phyloP scores from a whole-genome alignment of 2,888 invertebrate species.

The Brenthis hecate region DNA sequence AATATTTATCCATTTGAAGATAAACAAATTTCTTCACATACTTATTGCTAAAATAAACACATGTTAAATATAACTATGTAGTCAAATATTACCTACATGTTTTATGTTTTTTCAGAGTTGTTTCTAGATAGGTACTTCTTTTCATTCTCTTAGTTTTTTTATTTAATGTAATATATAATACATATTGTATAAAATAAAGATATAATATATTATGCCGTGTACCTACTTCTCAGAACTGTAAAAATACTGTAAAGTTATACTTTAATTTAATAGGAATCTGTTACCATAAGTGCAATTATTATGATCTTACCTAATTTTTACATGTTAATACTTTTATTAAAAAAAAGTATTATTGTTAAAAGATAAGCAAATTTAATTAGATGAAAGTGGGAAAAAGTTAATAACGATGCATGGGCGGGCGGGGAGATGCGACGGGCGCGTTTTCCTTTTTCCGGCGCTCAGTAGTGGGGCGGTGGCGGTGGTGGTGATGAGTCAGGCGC shows the following conservation, averaged over 20 bases:
- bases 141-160: too few species aligned
- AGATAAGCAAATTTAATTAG: not conserved
- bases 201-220: too few species aligned
- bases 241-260: too few species aligned
- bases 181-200: too few species aligned
- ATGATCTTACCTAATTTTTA: too few species aligned
- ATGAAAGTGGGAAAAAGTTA: not conserved
- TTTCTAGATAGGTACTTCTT: too few species aligned
- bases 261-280: too few species aligned
- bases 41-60: conserved; percentile 49
- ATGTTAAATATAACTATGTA: conserved; percentile 21
- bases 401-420: conserved; percentile 23
- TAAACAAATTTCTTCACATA: conserved; percentile 47
- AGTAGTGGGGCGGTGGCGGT: conserved; percentile 1
- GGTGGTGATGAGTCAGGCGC: conserved; percentile 27
- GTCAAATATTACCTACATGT: not conserved
- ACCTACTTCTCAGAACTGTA: too few species aligned
- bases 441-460: conserved; percentile 4
- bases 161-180: too few species aligned
- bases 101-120: too few species aligned
- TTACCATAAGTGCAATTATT: too few species aligned
- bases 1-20: conserved; percentile 54
- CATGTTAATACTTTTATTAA: too few species aligned
- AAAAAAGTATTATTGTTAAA: not conserved
- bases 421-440: conserved; percentile 19